phyloP scores from a whole-genome alignment of 1,140 invertebrate species.

The Ctenoplectra terminalis region DNA sequence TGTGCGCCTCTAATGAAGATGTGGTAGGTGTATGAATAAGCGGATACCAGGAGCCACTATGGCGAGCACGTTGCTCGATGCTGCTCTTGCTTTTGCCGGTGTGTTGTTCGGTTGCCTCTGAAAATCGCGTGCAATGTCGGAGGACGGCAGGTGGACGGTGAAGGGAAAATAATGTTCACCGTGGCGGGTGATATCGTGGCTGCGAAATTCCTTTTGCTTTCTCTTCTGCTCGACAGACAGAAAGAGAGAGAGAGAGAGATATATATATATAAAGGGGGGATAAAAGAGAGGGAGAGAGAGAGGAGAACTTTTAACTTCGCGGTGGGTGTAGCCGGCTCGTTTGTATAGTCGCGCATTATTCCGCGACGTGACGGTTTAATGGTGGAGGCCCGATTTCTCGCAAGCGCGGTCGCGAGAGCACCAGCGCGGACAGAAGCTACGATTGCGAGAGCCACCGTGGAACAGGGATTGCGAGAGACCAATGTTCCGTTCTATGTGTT shows the following conservation, averaged over 20 bases:
- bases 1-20: slow-evolving; percentile 62
- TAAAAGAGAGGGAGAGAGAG: not conserved
- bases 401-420: slow-evolving; percentile 6
- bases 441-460: slow-evolving; percentile 32
- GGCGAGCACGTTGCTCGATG: not conserved
- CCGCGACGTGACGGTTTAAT: slow-evolving; percentile 65
- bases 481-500: not conserved
- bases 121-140: slow-evolving; percentile 70
- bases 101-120: slow-evolving; percentile 41
- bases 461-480: slow-evolving; percentile 28
- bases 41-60: slow-evolving; percentile 10
- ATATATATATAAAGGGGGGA: too few species aligned
- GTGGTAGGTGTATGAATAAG: slow-evolving; percentile 63
- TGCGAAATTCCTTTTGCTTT: slow-evolving; percentile 71
- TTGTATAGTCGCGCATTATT: slow-evolving; percentile 65
- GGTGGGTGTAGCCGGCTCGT: slow-evolving; percentile 65
- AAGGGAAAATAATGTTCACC: slow-evolving; percentile 68
- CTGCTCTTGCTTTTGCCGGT: not conserved
- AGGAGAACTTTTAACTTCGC: slow-evolving; percentile 51
- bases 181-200: slow-evolving; percentile 63
- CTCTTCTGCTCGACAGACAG: slow-evolving; percentile 39
- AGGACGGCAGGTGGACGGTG: slow-evolving; percentile 69
- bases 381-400: slow-evolving; percentile 59
- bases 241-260: not conserved
- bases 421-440: slow-evolving; percentile 41